Base-by-base conservation (phyloP, 1,140 invertebrate genomes). In the Batillaria attramentaria region DNA sequence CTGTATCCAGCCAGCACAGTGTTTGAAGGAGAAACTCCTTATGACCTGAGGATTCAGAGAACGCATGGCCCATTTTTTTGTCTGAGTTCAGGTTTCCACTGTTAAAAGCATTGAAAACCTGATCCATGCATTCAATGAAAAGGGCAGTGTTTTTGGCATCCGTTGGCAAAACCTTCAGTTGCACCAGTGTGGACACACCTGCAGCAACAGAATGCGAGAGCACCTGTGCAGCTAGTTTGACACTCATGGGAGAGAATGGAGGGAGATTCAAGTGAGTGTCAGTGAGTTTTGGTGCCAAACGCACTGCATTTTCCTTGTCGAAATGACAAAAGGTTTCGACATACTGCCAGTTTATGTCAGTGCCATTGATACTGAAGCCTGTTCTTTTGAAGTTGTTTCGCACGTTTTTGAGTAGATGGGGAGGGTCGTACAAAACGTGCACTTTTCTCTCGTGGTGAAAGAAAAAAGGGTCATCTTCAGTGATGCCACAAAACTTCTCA, bases 21-120 rank as follows among this genome's bases (percentile, higher is more conserved):
- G 66, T 37, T 6, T 37, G 5, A 16, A 8, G 8, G 10, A 69
- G 66, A 31, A 69, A 69, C 37, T 69, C 33, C 6, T 69, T 18
- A 37, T 69, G 66, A 3, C 33, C 33, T 18, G 33, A 69, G 5
- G 20, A n/a, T 37, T 35, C 33, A 18, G 6, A 35, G 33, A 69
- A 5, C 10, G 66, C 66, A 69, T 69, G 20, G 10, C 66, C 8
- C 31, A 69, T 69, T 16, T 8, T 37, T 41, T 8, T 35, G 33
- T 16, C 5, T 5, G n/a, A 8, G 10, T 35, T 6, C n/a, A 18
- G 20, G n/a, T n/a, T 69, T 69, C 66, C 35, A 31, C 31, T 69
- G 66, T 69, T 69, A n/a, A 69, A 69, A 41, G 33, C 13, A 35
- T 69, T 69, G 66, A 69, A 69, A 18, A 69, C 28, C 18, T 37